These are phyloP conservation scores for Leucopsar rothschildi DNA, from an alignment of 2,113 vertebrate genomes.

Conservation along the genomic window DNA sequence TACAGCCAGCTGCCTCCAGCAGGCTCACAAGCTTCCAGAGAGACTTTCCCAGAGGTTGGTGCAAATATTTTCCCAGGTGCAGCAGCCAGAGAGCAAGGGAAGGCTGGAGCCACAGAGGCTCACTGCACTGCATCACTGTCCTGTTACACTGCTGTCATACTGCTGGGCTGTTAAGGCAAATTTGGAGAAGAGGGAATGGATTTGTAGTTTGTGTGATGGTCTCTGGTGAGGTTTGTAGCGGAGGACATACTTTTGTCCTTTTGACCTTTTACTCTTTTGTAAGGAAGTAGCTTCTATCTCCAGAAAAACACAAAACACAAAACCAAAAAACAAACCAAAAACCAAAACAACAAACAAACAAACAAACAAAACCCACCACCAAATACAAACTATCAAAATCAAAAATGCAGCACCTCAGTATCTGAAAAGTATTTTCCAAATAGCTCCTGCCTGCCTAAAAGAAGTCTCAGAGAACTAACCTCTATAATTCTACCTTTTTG, in stretches of 20 bases:
- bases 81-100: background rate
- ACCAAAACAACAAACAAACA: background rate
- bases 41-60: rapidly evolving
- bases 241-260: background rate
- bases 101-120: background rate
- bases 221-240: background rate
- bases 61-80: background rate
- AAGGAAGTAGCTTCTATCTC: background rate
- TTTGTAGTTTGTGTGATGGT: background rate
- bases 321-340: background rate
- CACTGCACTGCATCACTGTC: rapidly evolving
- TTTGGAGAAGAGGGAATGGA: rapidly evolving
- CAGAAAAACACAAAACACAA: background rate
- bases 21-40: background rate
- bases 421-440: background rate
- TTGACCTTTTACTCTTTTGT: background rate
- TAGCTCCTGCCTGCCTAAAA: background rate
- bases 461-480: background rate
- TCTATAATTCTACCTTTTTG: background rate
- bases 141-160: too few species aligned
- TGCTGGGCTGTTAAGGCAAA: background rate
- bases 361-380: background rate
- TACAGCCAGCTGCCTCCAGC: background rate
- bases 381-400: background rate
- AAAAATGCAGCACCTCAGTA: rapidly evolving